Evolutionary conservation across 2,797 vertebrate species (phyloP).

Genomic region (Carapus acus): DNA sequence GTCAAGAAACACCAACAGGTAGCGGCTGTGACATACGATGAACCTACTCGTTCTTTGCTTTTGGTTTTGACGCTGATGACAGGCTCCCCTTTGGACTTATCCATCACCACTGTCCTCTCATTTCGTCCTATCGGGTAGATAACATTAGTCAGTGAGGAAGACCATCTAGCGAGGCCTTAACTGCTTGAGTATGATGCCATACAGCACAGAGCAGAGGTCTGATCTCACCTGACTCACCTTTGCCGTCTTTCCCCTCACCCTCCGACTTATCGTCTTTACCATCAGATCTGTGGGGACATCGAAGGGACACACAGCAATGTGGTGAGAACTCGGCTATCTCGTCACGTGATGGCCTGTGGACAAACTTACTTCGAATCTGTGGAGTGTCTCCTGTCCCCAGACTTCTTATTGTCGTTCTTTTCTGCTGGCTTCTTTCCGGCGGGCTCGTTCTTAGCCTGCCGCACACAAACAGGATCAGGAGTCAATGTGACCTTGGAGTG

Average conservation of each 20-base stretch:
- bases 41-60: conserved; percentile 87
- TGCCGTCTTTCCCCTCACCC: conserved; percentile 80
- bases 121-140: conserved; percentile 62
- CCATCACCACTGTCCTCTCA: conserved; percentile 94
- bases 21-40: no score
- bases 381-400: conserved; percentile 77
- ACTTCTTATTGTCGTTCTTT: conserved; percentile 77
- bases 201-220: background rate
- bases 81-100: conserved; percentile 95
- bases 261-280: conserved; percentile 80
- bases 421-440: conserved; percentile 87
- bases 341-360: conserved; percentile 36
- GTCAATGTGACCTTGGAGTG: no score
- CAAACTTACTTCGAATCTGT: conserved; percentile 81
- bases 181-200: background rate
- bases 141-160: background rate
- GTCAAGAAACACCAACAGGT: no score
- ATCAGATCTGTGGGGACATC: conserved; percentile 75
- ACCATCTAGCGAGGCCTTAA: no score
- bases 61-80: conserved; percentile 95
- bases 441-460: conserved; percentile 95
- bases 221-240: conserved; percentile 50
- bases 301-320: no score
- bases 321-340: no score
- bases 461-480: conserved; percentile 9